Base-by-base conservation (phyloP, 1,140 invertebrate genomes). In the Cecropterus lyciades region DNA sequence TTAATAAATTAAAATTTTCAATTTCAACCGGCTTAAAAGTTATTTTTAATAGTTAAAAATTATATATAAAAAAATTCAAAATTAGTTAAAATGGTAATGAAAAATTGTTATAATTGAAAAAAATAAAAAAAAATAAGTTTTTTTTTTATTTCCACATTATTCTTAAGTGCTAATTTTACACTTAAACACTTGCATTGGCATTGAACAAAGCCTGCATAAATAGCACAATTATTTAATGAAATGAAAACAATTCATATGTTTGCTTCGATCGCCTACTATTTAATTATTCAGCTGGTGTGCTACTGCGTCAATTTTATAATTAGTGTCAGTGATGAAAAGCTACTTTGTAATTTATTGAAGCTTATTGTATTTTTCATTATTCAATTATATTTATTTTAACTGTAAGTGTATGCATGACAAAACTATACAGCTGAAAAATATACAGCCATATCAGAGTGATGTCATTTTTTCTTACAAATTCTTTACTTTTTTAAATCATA, bases 271-370 rank as follows among this genome's bases (percentile, higher is more conserved):
- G 3, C 2, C 14, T 11, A 1, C 9, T 56, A 42, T 56, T 10
- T 42, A 20, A 20, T 20, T 20, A 17, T 15, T 30, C 55, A 59
- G 55, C 13, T 59, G 55, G 8, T 30, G 3, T 30, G 13, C 14
- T 46, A 20, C 20, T 59, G 42, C 42, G 55, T 42, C 59, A 59
- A 37, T 53, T 53, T 37, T 33, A 33, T 53, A 30, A 53, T 53
- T 53, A 37, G 51, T 15, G 14, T 53, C 27, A 5, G 3, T 15
- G 33, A 16, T 37, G 13, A 53, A 14, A 37, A 37, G 51, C 13
- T 53, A 53, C 14, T 52, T 15, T 14, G 51, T 37, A 33, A 53
- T 53, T 59, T 59, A 33, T 57, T 66, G 6, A 37, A 37, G 11
- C 27, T 37, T 37, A 11, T 37, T 33, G 0, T 33, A 4, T 37